Percentiles rank a stretch among this genome's conserved stretches.
Evolutionary conservation across 30 jellyfish, hydroid and myxozoan species (phyloP).

Genomic region (Hydractinia echinata): DNA sequence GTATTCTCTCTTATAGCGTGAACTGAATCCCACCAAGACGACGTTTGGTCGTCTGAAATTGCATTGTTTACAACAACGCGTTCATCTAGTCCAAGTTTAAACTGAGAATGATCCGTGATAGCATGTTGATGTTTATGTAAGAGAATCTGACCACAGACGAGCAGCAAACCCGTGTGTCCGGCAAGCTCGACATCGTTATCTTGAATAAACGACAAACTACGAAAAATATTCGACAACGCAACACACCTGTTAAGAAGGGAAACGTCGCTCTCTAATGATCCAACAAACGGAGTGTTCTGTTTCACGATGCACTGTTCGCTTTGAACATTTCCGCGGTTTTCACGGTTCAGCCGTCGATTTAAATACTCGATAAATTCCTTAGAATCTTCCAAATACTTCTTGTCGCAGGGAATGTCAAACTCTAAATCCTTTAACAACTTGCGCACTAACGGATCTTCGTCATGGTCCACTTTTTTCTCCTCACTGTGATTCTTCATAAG

Average conservation of each 20-base stretch:
- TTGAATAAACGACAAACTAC: conserved; percentile 88
- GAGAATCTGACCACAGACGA: conserved; percentile 62
- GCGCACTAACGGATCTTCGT: conserved; percentile 27
- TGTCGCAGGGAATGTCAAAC: conserved; percentile 66
- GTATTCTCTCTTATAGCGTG: conserved; percentile 78
- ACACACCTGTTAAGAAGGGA: conserved; percentile 68
- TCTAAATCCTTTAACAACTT: conserved; percentile 68
- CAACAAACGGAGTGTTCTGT: conserved; percentile 68
- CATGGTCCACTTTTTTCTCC: not conserved
- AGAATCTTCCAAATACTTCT: conserved; percentile 86
- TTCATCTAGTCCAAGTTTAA: conserved; percentile 59
- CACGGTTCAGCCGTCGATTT: conserved; percentile 67
- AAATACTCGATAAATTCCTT: conserved; percentile 82
- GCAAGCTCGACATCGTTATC: conserved; percentile 96
- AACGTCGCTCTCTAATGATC: conserved; percentile 50
- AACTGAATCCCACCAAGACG: conserved; percentile 54
- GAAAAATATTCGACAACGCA: conserved; percentile 87
- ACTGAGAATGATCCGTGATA: conserved; percentile 93
- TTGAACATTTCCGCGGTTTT: conserved; percentile 90
- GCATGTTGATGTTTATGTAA: conserved; percentile 81
- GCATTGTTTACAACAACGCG: conserved; percentile 31
- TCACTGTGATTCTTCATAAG: conserved; percentile 13
- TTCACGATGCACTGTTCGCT: conserved; percentile 84
- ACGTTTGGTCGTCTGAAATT: conserved; percentile 63
- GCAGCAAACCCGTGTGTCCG: conserved; percentile 77